These are phyloP conservation scores for Tadarida brasiliensis DNA, from an alignment of 2,797 vertebrate genomes.

Conservation along the genomic window DNA sequence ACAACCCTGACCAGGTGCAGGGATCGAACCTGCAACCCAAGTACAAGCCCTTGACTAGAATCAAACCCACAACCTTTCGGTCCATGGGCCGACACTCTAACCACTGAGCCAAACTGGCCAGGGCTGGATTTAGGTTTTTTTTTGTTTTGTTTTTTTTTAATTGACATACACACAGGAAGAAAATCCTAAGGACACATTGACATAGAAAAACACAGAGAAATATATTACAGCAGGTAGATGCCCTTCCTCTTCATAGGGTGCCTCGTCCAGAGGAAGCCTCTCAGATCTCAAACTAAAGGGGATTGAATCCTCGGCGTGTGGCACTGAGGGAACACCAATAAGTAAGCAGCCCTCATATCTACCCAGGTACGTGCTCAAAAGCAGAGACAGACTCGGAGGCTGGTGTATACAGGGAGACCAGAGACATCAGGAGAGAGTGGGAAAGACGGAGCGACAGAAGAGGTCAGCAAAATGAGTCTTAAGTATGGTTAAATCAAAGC, in stretches of 20 bases:
- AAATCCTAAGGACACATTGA: not conserved
- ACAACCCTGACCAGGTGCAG: too few relatives aligned
- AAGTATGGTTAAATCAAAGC: not conserved
- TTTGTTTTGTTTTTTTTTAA: conserved; percentile 18
- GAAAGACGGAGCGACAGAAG: not conserved
- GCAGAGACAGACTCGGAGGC: not conserved
- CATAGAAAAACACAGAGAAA: not conserved
- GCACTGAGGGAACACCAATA: not conserved
- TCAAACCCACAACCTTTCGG: too few relatives aligned
- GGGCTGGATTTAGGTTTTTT: too few relatives aligned
- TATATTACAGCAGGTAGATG: not conserved
- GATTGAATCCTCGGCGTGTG: not conserved
- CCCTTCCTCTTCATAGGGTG: not conserved
- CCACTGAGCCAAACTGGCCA: too few relatives aligned
- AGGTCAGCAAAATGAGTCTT: not conserved
- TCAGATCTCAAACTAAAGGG: not conserved
- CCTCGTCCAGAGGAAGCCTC: not conserved
- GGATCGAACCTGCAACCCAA: too few relatives aligned
- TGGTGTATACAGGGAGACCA: not conserved
- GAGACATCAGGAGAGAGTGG: not conserved
- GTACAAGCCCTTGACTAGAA: too few relatives aligned
- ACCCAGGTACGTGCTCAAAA: not conserved
- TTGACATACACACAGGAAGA: not conserved
- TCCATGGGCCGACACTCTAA: too few relatives aligned
- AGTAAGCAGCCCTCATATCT: not conserved